phyloP scores from a whole-genome alignment of 1,140 invertebrate genomes.

The Drosophila prosaltans region DNA sequence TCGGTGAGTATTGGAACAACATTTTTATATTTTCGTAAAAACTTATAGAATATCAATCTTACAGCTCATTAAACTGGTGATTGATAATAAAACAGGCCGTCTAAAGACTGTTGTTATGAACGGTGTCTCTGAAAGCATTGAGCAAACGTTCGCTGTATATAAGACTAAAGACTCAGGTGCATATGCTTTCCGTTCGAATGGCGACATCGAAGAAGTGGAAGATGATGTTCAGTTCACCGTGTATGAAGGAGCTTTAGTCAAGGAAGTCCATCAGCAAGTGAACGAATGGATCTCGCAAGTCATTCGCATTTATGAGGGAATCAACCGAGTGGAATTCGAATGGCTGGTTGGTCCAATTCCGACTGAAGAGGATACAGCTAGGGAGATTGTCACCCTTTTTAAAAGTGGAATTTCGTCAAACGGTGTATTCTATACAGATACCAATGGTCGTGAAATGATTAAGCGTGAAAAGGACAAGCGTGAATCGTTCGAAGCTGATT shows the following conservation, averaged over 20 bases:
- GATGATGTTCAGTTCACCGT: slow-evolving; percentile 83
- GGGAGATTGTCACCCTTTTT: slow-evolving; percentile 92
- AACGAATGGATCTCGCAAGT: slow-evolving; percentile 92
- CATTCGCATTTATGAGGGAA: slow-evolving; percentile 88
- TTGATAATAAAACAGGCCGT: slow-evolving; percentile 76
- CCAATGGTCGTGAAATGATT: slow-evolving; percentile 95
- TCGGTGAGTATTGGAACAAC: slow-evolving; percentile 38
- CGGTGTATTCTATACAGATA: slow-evolving; percentile 94
- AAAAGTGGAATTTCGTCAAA: slow-evolving; percentile 86
- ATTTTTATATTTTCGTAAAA: background rate
- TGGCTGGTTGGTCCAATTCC: slow-evolving; percentile 98
- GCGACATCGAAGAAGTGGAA: slow-evolving; percentile 80
- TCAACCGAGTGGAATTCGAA: slow-evolving; percentile 91
- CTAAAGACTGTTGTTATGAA: slow-evolving; percentile 85
- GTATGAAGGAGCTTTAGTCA: slow-evolving; percentile 87
- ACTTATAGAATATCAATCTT: background rate
- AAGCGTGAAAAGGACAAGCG: slow-evolving; percentile 89
- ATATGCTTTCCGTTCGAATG: slow-evolving; percentile 92
- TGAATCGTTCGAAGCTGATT: slow-evolving; percentile 88
- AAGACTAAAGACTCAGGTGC: slow-evolving; percentile 90
- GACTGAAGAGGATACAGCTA: slow-evolving; percentile 88
- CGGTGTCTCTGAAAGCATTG: slow-evolving; percentile 61
- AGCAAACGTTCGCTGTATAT: slow-evolving; percentile 92
- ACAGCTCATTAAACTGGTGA: slow-evolving; percentile 52
- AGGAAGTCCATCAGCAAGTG: slow-evolving; percentile 92